Base-by-base conservation (phyloP, 2,797 vertebrate genomes). In the Orestias chungarensis region DNA sequence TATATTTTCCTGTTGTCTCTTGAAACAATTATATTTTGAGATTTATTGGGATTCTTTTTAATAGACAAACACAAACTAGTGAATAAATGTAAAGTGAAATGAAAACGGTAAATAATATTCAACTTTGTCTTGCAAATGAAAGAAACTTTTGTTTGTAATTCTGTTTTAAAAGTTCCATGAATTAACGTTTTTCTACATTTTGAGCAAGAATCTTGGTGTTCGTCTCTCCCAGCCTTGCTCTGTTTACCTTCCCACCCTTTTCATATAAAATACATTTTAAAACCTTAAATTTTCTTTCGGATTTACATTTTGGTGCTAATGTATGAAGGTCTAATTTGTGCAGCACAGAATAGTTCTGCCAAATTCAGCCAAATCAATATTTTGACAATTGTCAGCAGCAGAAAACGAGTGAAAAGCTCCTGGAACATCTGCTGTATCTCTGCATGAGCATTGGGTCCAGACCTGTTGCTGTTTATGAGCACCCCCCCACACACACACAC, bases 401-500 rank as follows among this genome's bases (percentile, higher is more conserved):
- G 64, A 70, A 40, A 17, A 67, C 29, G 74, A 14, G 20, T 35
- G 52, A 35, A 5, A 64, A 70, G 27, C 70, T 43, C 18, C 61
- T 75, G 75, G 79, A 43, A 76, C 69, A 5, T 66, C 77, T 76
- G 59, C 77, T 33, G 80, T 73, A 72, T 83, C 79, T 87, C 68
- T 66, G 66, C 76, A 73, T 57, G 61, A 61, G 74, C 80, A 76
- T 81, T 76, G 66, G 76, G 75, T 72, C 74, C 78, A 87, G 88
- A 90, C 89, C 81, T 74, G 59, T 75, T 79, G 74, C 81, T 52
- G 75, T 86, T 88, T 88, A 79, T 82, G 82, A 76, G 82, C 75
- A 88, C 88, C 88, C 82, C 76, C 88, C n/a, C n/a, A n/a, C n/a
- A n/a, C n/a, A n/a, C n/a, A n/a, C n/a, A n/a, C n/a, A n/a, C n/a